Percentiles rank a stretch among this genome's conserved stretches.
Conservation (phyloP, 2,113 vertebrate species). For the Saimiri boliviensis region DNA sequence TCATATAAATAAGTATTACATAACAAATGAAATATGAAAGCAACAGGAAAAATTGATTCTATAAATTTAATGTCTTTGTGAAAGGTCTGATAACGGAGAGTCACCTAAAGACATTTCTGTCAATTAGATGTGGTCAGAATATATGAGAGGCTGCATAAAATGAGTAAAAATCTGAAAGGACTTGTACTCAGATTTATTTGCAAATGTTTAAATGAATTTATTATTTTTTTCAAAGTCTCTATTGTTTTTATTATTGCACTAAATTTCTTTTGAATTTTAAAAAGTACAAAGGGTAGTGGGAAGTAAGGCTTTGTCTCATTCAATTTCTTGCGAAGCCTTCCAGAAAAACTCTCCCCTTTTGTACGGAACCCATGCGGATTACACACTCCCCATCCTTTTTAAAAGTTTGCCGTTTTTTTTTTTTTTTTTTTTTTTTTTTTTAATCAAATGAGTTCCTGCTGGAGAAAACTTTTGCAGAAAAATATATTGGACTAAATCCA, state of each 20-base stretch:
- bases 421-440: not conserved
- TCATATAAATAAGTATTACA: not conserved
- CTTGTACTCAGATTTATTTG: not conserved
- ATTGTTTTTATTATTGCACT: not conserved
- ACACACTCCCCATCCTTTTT: not conserved
- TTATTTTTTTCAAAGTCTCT: not conserved
- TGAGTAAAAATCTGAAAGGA: not conserved
- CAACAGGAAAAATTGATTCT: constrained; percentile 16
- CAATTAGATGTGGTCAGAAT: not conserved
- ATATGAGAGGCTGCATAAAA: not conserved
- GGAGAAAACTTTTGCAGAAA: not conserved
- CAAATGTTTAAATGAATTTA: not conserved
- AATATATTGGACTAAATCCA: not conserved
- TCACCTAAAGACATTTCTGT: not conserved
- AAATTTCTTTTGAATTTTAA: constrained; percentile 28
- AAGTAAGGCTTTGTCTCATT: not conserved
- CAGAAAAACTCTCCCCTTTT: not conserved
- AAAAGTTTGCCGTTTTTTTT: not conserved
- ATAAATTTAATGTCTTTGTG: not conserved
- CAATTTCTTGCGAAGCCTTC: not conserved
- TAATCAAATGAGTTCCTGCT: not conserved
- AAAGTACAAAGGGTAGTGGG: not conserved
- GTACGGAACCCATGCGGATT: not conserved
- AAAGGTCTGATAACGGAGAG: not conserved
- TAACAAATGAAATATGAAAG: not conserved